Percentiles rank a stretch among this genome's conserved stretches.
phyloP scores from a whole-genome alignment of 2,888 invertebrate genomes.

The Apotomis capreana region DNA sequence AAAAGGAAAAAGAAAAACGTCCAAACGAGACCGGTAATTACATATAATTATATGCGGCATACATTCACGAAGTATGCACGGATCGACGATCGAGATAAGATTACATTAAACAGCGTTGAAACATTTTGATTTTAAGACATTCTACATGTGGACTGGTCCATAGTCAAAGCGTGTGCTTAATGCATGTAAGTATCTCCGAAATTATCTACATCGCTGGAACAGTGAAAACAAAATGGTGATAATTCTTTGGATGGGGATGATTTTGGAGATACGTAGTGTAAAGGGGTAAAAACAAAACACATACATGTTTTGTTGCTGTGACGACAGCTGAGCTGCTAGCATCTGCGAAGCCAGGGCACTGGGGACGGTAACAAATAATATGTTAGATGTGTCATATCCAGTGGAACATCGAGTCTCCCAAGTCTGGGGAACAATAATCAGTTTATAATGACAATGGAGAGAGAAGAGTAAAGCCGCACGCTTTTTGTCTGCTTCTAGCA shows the following conservation, averaged over 20 bases:
- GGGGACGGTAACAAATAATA: constrained; percentile 86
- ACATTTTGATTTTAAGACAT: constrained; percentile 82
- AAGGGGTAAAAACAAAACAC: constrained; percentile 83
- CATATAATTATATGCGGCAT: constrained; percentile 79
- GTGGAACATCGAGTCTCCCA: constrained; percentile 54
- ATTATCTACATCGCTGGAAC: constrained; percentile 60
- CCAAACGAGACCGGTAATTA: constrained; percentile 75
- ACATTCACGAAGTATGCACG: constrained; percentile 77
- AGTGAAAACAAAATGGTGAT: constrained; percentile 1
- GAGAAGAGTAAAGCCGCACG: constrained; percentile 66
- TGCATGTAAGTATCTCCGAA: constrained; percentile 74
- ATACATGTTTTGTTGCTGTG: constrained; percentile 97
- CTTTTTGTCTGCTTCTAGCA: constrained; percentile 39
- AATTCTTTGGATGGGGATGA: constrained; percentile 47
- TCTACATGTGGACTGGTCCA: constrained; percentile 70
- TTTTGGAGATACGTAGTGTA: constrained; percentile 61
- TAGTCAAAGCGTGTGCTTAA: constrained; percentile 78
- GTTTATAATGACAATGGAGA: constrained; percentile 30
- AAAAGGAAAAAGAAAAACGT: constrained; percentile 78
- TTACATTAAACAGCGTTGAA: constrained; percentile 81
- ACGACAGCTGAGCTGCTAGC: constrained; percentile 96
- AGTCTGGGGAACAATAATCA: constrained; percentile 52
- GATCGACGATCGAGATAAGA: constrained; percentile 79
- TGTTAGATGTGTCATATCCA: constrained; percentile 72
- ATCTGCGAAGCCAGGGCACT: constrained; percentile 98